A percentile compares a stretch with the other conserved stretches of the same genome.
phyloP scores from a whole-genome alignment of 2,888 invertebrate genomes.

The Girardia tigrina region DNA sequence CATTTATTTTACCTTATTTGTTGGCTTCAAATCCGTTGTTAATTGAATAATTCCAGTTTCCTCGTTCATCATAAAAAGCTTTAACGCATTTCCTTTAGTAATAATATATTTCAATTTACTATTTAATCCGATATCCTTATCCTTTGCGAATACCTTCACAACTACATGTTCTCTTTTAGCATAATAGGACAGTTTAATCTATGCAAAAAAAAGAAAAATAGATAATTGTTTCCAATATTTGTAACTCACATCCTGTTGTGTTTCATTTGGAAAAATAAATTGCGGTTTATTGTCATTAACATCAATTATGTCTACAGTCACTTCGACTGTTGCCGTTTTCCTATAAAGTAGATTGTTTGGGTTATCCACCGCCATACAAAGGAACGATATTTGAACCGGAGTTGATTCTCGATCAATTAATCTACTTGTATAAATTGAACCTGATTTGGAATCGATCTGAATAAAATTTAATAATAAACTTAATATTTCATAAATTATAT shows the following conservation, averaged over 20 bases:
- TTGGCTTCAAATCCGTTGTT: background rate
- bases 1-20: background rate
- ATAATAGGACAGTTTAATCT: slow-evolving; percentile 2
- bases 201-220: background rate
- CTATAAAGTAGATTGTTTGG: slow-evolving; percentile 4
- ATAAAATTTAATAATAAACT: background rate
- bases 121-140: background rate
- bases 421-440: background rate
- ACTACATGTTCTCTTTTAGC: slow-evolving; percentile 8
- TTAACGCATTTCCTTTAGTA: background rate
- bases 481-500: background rate
- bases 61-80: background rate
- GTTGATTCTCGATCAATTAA: slow-evolving; percentile 3
- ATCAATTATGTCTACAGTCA: background rate
- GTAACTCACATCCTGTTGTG: background rate
- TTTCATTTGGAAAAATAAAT: slow-evolving; percentile 2
- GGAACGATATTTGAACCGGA: background rate
- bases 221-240: background rate
- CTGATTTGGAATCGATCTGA: slow-evolving; percentile 1
- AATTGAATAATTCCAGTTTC: background rate
- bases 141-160: background rate
- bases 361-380: background rate
- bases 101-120: background rate
- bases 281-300: slow-evolving; percentile 3
- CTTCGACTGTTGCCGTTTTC: slow-evolving; percentile 5